These are phyloP conservation scores for Agrotis ipsilon DNA, from an alignment of 2,888 invertebrate species.

Conservation along the genomic window DNA sequence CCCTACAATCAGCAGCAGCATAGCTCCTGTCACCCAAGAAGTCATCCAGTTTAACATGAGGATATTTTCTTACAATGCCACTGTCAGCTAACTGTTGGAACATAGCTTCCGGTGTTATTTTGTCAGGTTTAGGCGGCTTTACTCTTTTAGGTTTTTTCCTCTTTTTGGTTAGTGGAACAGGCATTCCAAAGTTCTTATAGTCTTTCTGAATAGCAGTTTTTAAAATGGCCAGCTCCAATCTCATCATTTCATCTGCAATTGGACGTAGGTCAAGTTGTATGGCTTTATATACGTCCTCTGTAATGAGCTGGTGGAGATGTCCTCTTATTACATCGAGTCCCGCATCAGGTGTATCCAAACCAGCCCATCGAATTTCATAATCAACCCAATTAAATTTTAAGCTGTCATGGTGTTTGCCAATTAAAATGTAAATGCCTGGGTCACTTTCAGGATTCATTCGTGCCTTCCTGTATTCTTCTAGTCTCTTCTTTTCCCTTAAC, in stretches of 20 bases:
- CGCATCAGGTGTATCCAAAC: slow-evolving; percentile 83
- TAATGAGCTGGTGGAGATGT: slow-evolving; percentile 92
- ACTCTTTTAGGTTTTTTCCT: slow-evolving; percentile 82
- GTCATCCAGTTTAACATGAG: slow-evolving; percentile 90
- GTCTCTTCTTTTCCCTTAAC: slow-evolving; percentile 79
- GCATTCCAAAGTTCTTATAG: slow-evolving; percentile 66
- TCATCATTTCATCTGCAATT: slow-evolving; percentile 93
- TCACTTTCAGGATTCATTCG: slow-evolving; percentile 87
- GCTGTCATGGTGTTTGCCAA: slow-evolving; percentile 73
- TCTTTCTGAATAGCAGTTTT: slow-evolving; percentile 89
- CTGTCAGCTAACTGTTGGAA: slow-evolving; percentile 94
- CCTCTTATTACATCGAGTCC: slow-evolving; percentile 91
- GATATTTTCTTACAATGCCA: slow-evolving; percentile 93
- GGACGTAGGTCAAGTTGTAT: slow-evolving; percentile 93
- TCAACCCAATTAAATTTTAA: slow-evolving; percentile 74
- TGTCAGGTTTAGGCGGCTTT: slow-evolving; percentile 92
- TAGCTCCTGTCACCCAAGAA: slow-evolving; percentile 94
- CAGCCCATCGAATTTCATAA: slow-evolving; percentile 83
- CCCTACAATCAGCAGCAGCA: slow-evolving; percentile 89
- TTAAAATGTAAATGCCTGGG: slow-evolving; percentile 81
- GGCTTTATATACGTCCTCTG: slow-evolving; percentile 92
- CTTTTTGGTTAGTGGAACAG: slow-evolving; percentile 76
- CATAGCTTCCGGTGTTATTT: slow-evolving; percentile 92
- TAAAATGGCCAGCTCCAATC: slow-evolving; percentile 89
- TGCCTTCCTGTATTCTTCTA: slow-evolving; percentile 85